A percentile compares a stretch with the other conserved stretches of the same genome.
Evolutionary conservation across 2,113 vertebrate genomes (phyloP).

Genomic region (Butorides virescens): DNA sequence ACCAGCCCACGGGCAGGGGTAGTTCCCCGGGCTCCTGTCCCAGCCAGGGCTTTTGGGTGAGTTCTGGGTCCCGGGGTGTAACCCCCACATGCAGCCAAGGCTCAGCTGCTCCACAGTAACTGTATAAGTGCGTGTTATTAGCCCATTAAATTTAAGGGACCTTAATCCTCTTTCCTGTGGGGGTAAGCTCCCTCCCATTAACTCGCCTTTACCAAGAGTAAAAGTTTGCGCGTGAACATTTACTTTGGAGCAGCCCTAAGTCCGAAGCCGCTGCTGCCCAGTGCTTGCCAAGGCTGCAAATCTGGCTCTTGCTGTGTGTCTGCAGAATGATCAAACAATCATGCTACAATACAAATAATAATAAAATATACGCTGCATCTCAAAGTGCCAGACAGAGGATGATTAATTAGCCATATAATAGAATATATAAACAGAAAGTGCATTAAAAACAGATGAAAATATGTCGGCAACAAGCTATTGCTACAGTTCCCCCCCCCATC

Average conservation of each 20-base stretch:
- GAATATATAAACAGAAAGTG: neutral
- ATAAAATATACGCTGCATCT: neutral
- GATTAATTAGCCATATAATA: neutral
- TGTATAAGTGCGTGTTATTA: rapidly evolving
- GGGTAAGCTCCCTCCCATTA: neutral
- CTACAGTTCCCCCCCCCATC: neutral
- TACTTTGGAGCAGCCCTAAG: neutral
- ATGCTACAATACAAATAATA: neutral
- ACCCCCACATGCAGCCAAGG: neutral
- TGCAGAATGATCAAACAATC: neutral
- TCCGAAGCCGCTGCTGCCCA: neutral
- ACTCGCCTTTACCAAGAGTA: neutral
- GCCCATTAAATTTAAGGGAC: too few relatives aligned
- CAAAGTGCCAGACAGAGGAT: neutral
- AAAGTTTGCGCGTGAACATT: rapidly evolving
- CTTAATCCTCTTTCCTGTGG: neutral
- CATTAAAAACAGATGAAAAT: neutral
- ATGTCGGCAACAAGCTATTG: neutral
- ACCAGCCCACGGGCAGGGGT: neutral
- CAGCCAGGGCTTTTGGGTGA: neutral
- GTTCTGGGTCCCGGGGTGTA: neutral
- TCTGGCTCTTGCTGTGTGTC: neutral
- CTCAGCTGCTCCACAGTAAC: neutral
- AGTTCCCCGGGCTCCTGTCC: neutral
- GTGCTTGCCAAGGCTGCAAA: neutral